Conservation (phyloP, 2,888 invertebrate species). For the Resseliella maxima region DNA sequence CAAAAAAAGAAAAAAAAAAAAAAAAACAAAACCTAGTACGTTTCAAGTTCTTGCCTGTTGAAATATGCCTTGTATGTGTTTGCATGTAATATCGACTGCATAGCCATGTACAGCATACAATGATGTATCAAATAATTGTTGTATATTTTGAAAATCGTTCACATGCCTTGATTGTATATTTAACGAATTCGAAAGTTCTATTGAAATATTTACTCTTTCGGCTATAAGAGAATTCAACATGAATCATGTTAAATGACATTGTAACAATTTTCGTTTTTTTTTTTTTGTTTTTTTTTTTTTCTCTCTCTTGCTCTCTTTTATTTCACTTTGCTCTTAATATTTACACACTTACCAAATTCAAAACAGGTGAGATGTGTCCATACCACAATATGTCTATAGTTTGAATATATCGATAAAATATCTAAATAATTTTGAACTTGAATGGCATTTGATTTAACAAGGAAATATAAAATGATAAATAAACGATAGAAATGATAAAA, state of each 20-base stretch:
- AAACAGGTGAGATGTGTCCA: slow-evolving; percentile 23
- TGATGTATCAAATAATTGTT: not conserved
- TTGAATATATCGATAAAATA: not conserved
- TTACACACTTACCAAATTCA: not conserved
- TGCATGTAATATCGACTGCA: not conserved
- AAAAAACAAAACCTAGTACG: not conserved
- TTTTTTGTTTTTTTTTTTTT: too few species aligned
- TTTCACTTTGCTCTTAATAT: not conserved
- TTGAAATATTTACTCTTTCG: not conserved
- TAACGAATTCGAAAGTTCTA: not conserved
- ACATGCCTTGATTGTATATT: not conserved
- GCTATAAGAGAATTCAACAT: not conserved
- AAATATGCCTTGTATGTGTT: not conserved
- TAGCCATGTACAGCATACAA: not conserved
- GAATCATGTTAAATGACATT: not conserved
- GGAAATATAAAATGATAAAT: not conserved
- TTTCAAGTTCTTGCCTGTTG: slow-evolving; percentile 21
- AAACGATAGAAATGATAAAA: not conserved
- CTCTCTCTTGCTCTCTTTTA: too few species aligned
- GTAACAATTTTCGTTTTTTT: not conserved
- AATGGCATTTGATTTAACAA: not conserved
- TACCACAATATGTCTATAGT: not conserved
- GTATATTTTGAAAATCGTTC: slow-evolving; percentile 26
- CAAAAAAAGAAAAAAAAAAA: too few species aligned
- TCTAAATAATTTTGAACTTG: not conserved